Evolutionary conservation across 2,113 vertebrate genomes (phyloP).

Genomic region (Muscicapa adusta): DNA sequence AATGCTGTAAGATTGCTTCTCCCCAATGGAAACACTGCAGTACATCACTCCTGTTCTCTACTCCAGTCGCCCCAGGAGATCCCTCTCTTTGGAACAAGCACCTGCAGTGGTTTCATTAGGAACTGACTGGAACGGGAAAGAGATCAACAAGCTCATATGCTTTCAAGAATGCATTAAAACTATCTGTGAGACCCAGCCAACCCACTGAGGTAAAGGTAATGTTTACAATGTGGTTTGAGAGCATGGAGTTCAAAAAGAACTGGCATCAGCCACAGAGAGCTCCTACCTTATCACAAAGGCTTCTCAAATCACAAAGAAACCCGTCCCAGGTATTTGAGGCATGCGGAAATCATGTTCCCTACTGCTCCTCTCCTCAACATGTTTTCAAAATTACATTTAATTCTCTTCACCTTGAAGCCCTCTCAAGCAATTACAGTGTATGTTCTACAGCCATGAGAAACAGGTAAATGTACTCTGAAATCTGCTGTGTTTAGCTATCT

Average conservation of each 20-base stretch:
- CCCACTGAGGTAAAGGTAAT: background rate
- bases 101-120: constrained; percentile 13
- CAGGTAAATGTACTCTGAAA: background rate
- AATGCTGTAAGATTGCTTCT: background rate
- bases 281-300: background rate
- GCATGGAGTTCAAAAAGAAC: background rate
- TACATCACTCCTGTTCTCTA: background rate
- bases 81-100: constrained; percentile 3
- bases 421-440: background rate
- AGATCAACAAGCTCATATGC: background rate
- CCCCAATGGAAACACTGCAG: background rate
- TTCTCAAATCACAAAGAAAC: background rate
- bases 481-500: background rate
- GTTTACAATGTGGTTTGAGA: constrained; percentile 1
- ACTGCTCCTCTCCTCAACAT: background rate
- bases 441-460: background rate
- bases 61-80: background rate
- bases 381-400: background rate
- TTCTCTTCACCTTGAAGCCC: background rate
- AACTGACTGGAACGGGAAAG: constrained; percentile 3
- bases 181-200: constrained; percentile 29
- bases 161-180: constrained; percentile 40
- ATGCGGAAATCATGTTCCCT: background rate
- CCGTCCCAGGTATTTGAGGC: background rate
- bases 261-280: background rate